Evolutionary conservation across 1,140 invertebrate species (phyloP).

Genomic region (Trichomalopsis sarcophagae): DNA sequence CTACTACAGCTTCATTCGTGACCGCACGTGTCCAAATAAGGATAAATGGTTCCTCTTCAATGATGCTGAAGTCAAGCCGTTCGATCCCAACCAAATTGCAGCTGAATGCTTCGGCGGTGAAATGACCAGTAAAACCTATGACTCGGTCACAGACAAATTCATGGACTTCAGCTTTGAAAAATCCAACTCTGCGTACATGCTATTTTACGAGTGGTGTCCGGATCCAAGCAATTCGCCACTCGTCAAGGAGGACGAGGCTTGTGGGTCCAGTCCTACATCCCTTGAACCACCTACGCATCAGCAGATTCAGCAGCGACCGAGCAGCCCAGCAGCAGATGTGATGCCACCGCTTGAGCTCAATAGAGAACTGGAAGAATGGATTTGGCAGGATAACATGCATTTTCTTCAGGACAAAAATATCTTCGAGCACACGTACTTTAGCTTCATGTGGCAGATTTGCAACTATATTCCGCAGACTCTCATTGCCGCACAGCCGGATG

Average conservation of each 20-base stretch:
- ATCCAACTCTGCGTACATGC: constrained; percentile 97
- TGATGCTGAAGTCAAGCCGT: constrained; percentile 96
- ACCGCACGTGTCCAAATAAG: constrained; percentile 81
- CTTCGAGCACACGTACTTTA: constrained; percentile 95
- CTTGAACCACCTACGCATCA: constrained; percentile 52
- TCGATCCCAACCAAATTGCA: constrained; percentile 95
- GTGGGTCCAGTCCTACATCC: constrained; percentile 65
- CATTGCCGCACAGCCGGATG: constrained; percentile 84
- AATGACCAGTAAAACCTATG: constrained; percentile 97
- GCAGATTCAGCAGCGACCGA: constrained; percentile 1
- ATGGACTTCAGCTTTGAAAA: constrained; percentile 98
- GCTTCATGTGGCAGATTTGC: constrained; percentile 97
- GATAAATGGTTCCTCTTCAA: constrained; percentile 97
- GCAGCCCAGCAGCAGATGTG: constrained; percentile 16
- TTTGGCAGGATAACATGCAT: constrained; percentile 97
- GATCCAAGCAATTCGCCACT: constrained; percentile 63
- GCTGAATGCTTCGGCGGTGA: constrained; percentile 97
- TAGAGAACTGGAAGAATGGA: constrained; percentile 91
- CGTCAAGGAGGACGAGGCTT: constrained; percentile 70
- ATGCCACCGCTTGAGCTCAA: constrained; percentile 78
- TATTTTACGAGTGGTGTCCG: constrained; percentile 91
- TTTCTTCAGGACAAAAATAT: constrained; percentile 96
- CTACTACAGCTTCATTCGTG: constrained; percentile 97
- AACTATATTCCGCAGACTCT: constrained; percentile 93
- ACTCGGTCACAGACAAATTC: constrained; percentile 96